Evolutionary conservation across 2,888 invertebrate species (phyloP), one percentile per base, ranked within the genome.

Genomic region (Toxonevra muliebris): DNA sequence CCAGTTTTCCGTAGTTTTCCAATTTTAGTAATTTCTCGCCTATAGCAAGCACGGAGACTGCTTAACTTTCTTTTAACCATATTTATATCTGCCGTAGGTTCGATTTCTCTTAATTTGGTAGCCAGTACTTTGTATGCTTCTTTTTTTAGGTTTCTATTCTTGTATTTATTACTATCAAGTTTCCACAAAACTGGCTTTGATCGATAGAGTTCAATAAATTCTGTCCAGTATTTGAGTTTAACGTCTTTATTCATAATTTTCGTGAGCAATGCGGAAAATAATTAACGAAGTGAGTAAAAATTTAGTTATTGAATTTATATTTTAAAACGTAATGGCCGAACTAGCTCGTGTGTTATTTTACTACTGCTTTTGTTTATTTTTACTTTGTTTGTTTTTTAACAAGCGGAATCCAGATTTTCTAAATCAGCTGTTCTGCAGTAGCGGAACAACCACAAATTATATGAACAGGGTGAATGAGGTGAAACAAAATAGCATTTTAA

Each of bases 191-290:
- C 70, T 9, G 72, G 71, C 8, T 69, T 69, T 17, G 62, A 64
- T 67, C 60, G 62, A 20, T 75, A 76, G n/a, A 71, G 8, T 30
- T 70, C 54, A 9, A 76, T 69, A 53, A 76, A 76, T n/a, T 73
- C 71, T 9, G 43, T 41, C 75, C 75, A 76, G 19, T 62, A 72
- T 5, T 63, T 60, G 1, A 57, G 69, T 42, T 65, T 41, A 12
- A 48, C 40, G 3, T 42, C n/a, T 30, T 42, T 30, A 42, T 41
- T 63, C 4, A 20, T 13, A 12, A 19, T 19, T 1, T 45, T 30
- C 5, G 30, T 30, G 2, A 4, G 30, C 2, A 30, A 30, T 30
- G 2, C 7, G 30, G 2, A 30, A 30, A 30, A 30, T 30, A 30
- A 4, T 30, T 7, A 7, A 30, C 30, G 30, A 30, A 30, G 7